phyloP scores from a whole-genome alignment of 2,797 vertebrate genomes.

The Enteromius radiatus region DNA sequence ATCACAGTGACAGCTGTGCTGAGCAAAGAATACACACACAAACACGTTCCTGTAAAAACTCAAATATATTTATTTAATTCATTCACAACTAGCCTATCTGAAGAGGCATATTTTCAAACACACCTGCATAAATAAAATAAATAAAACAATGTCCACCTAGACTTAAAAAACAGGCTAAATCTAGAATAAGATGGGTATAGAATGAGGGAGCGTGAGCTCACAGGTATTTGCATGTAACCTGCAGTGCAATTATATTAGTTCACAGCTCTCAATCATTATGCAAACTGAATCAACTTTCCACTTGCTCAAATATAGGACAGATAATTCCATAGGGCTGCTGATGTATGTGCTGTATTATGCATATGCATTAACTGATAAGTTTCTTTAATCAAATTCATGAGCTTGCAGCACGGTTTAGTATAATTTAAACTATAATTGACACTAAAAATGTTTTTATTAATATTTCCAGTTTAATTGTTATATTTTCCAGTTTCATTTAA shows the following conservation, averaged over 20 bases:
- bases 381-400: slow-evolving; percentile 21
- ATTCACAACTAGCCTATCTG: not conserved
- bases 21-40: slow-evolving; percentile 13
- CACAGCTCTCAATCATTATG: slow-evolving; percentile 29
- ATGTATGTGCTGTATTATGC: slow-evolving; percentile 55
- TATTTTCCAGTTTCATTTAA: not conserved
- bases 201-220: not conserved
- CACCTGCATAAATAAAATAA: not conserved
- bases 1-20: slow-evolving; percentile 38
- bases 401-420: not conserved
- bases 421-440: not conserved
- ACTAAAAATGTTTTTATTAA: not conserved
- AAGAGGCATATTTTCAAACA: not conserved
- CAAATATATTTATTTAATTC: not conserved
- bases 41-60: not conserved
- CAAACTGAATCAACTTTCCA: slow-evolving; percentile 59
- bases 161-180: not conserved
- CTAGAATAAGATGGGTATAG: not conserved
- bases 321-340: slow-evolving; percentile 69
- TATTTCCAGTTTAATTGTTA: not conserved
- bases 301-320: slow-evolving; percentile 77
- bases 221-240: slow-evolving; percentile 3
- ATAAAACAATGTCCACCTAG: not conserved
- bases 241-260: slow-evolving; percentile 28
- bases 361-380: slow-evolving; percentile 9